Evolutionary conservation across 2,888 invertebrate genomes (phyloP).

Genomic region (Thereva unica): DNA sequence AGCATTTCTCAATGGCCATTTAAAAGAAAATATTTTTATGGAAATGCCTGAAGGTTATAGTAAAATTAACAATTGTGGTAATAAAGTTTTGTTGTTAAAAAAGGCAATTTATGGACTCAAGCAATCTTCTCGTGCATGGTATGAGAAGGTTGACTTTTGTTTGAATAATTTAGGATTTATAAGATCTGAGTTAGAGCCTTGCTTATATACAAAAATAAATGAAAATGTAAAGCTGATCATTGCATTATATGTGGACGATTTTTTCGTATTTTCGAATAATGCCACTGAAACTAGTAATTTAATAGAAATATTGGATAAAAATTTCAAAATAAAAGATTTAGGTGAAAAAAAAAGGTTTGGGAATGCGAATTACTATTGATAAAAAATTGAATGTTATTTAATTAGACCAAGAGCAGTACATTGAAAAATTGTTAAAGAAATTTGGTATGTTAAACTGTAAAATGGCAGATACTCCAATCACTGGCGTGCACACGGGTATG

Average conservation of each 20-base stretch:
- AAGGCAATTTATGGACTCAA: constrained; percentile 40
- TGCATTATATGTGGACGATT: constrained; percentile 41
- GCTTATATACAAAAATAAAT: constrained; percentile 33
- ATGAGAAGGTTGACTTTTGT: constrained; percentile 32
- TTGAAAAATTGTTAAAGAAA: too few species aligned
- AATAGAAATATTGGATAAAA: constrained; percentile 26
- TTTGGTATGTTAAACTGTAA: too few species aligned
- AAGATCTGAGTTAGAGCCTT: constrained; percentile 35
- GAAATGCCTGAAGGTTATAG: constrained; percentile 38
- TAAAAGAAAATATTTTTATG: constrained; percentile 38
- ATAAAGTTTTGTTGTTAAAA: constrained; percentile 31
- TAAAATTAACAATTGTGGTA: constrained; percentile 28
- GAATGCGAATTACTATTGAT: background rate
- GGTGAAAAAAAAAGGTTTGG: constrained; percentile 23
- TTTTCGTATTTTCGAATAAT: constrained; percentile 33
- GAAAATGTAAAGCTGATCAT: constrained; percentile 36
- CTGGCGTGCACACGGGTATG: too few species aligned
- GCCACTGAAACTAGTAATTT: constrained; percentile 28
- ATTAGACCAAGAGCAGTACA: too few species aligned
- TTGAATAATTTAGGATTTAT: constrained; percentile 31
- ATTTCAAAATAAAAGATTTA: constrained; percentile 39
- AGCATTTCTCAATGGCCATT: constrained; percentile 35
- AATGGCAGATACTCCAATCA: too few species aligned
- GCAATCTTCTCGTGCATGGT: constrained; percentile 39
- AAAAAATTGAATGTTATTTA: too few species aligned